phyloP scores from a whole-genome alignment of 2,888 invertebrate genomes.

The Troides helena region DNA sequence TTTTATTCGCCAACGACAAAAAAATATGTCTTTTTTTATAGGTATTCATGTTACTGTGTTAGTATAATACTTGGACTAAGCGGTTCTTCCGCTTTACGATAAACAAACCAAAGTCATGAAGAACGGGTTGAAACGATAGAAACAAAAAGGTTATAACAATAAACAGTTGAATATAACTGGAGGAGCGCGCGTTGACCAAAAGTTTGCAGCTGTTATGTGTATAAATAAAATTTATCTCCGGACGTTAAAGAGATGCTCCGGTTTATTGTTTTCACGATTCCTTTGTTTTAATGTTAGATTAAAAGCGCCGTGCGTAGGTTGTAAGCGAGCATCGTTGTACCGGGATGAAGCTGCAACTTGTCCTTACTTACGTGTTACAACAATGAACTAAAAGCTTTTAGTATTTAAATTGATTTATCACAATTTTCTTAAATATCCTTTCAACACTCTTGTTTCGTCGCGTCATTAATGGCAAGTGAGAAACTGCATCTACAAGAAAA shows the following conservation, averaged over 20 bases:
- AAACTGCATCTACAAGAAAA: no score
- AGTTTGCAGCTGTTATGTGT: constrained; percentile 78
- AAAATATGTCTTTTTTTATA: constrained; percentile 12
- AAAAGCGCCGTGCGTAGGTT: constrained; percentile 19
- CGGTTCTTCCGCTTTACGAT: constrained; percentile 46
- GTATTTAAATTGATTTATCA: no score
- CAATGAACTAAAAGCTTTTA: no score
- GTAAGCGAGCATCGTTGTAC: neutral
- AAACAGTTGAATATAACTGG: constrained; percentile 52
- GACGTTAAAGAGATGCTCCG: constrained; percentile 66
- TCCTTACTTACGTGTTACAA: no score
- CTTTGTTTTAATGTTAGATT: constrained; percentile 33
- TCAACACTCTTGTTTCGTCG: no score
- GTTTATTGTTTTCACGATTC: constrained; percentile 62
- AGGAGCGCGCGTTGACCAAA: constrained; percentile 73
- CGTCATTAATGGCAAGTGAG: no score
- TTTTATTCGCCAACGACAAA: constrained; percentile 36
- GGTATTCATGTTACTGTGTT: constrained; percentile 2
- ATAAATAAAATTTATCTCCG: constrained; percentile 79
- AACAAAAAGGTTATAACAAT: constrained; percentile 66
- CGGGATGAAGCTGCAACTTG: neutral
- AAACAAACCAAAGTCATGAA: constrained; percentile 48
- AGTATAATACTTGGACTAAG: constrained; percentile 32
- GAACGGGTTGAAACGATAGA: constrained; percentile 52
- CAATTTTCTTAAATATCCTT: no score